Base-by-base conservation (phyloP, 2,888 invertebrate species). In the Cantharis flavilabris region DNA sequence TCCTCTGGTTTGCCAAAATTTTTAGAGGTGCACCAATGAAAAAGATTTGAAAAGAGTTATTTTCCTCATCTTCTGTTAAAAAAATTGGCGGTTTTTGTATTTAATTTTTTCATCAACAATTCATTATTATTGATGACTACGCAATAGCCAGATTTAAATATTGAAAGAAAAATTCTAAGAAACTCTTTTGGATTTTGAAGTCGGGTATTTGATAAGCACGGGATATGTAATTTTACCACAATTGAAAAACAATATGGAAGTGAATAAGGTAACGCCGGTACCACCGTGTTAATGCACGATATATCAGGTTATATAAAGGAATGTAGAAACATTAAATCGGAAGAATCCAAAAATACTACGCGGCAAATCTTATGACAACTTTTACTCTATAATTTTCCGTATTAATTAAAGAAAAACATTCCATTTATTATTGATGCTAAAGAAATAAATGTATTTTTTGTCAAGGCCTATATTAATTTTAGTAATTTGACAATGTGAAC, bases 401-500 rank as follows among this genome's bases (percentile, higher is more conserved):
- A 80, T 79, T 81, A 82, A 82, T 82, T 81, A 79, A 79, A 76
- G 76, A 75, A 76, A 78, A 81, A 81, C 80, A 81, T 76, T 81
- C 79, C 80, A 78, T 79, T 79, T 77, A 79, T 79, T 81, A 76
- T 82, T 78, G 81, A 81, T 70, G 81, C 80, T 70, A 76, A 77
- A 80, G 80, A 82, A 81, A 80, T 78, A 79, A 82, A 80, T 79
- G 80, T 79, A 79, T 79, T 82, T 81, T 81, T 81, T 81, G 76
- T 79, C 80, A 82, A 82, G 83, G 80, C 81, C 82, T 81, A 82
- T 84, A 84, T 84, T 85, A 85, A 85, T 86, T 86, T 86, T 85
- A 84, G 85, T 84, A 85, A 84, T 84, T 85, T 85, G 83, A 84
- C 84, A 84, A 84, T 84, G 81, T 83, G 83, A 84, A 83, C 84